A percentile compares a stretch with the other conserved stretches of the same genome.
Conservation (phyloP, 1,140 invertebrate species). For the Caenorhabditis latens region DNA sequence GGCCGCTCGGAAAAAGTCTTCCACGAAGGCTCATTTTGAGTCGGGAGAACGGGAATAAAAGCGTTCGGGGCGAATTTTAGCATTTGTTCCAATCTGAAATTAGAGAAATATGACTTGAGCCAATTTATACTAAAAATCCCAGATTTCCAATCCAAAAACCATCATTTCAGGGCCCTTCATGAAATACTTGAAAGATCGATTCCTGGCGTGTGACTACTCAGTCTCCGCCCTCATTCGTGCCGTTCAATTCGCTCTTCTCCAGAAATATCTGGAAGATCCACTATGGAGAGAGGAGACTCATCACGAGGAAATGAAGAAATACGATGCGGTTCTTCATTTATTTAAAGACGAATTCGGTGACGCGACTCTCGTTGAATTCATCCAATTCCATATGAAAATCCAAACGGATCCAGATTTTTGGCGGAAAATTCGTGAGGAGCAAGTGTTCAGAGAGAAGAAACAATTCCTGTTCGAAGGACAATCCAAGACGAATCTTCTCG, state of each 20-base stretch:
- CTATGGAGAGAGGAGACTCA: conserved; percentile 7
- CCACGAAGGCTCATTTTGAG: too few relatives aligned
- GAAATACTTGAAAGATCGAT: conserved; percentile 3
- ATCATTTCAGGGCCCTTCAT: background rate
- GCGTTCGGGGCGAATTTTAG: too few relatives aligned
- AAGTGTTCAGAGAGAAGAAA: background rate
- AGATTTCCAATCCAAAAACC: too few relatives aligned
- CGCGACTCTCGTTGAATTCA: background rate
- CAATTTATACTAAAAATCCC: background rate
- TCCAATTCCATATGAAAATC: conserved; percentile 8
- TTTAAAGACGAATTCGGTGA: conserved; percentile 26
- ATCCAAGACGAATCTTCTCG: background rate
- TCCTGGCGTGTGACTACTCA: conserved; percentile 19
- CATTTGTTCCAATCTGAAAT: too few relatives aligned
- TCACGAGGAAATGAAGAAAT: background rate
- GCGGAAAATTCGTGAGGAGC: background rate
- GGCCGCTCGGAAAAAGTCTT: too few relatives aligned
- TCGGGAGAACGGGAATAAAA: too few relatives aligned
- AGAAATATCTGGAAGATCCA: conserved; percentile 22
- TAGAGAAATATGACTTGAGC: too few relatives aligned
- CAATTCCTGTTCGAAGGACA: background rate
- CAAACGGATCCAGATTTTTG: background rate
- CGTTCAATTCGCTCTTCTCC: conserved; percentile 22
- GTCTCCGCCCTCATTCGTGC: background rate
- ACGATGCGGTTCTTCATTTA: background rate